phyloP scores from a whole-genome alignment of 1,140 invertebrate species.

The fruit fly (Drosophila melanogaster) region DNA sequence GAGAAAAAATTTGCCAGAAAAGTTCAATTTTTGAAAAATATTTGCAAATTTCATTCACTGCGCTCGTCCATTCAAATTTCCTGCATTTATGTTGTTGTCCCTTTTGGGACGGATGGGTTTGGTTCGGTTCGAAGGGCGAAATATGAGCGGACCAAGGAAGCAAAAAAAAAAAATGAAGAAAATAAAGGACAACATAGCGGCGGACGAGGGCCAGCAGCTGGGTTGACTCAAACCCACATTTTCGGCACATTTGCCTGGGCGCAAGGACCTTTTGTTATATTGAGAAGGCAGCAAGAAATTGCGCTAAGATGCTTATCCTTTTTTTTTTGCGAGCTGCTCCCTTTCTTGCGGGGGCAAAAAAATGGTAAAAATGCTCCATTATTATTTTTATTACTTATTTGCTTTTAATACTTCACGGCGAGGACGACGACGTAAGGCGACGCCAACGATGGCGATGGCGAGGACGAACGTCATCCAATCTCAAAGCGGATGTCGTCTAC shows the following conservation, averaged over 20 bases:
- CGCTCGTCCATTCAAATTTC: slow-evolving; percentile 84
- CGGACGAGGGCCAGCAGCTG: slow-evolving; percentile 68
- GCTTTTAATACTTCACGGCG: slow-evolving; percentile 84
- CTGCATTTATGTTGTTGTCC: slow-evolving; percentile 80
- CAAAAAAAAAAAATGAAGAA: slow-evolving; percentile 64
- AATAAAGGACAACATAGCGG: slow-evolving; percentile 78
- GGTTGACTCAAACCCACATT: slow-evolving; percentile 43
- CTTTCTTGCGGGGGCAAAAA: slow-evolving; percentile 66
- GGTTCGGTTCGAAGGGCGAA: slow-evolving; percentile 15
- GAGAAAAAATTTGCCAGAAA: slow-evolving; percentile 80
- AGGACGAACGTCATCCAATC: slow-evolving; percentile 79
- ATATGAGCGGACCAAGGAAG: slow-evolving; percentile 30
- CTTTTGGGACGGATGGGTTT: slow-evolving; percentile 43
- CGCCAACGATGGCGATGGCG: slow-evolving; percentile 7
- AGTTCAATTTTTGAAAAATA: slow-evolving; percentile 84
- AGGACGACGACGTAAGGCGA: slow-evolving; percentile 27
- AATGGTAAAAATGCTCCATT: slow-evolving; percentile 84
- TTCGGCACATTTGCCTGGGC: slow-evolving; percentile 76
- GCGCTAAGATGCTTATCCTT: slow-evolving; percentile 84
- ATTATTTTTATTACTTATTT: slow-evolving; percentile 85
- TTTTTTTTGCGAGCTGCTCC: slow-evolving; percentile 56
- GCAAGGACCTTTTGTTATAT: slow-evolving; percentile 84
- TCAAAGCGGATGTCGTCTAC: slow-evolving; percentile 83
- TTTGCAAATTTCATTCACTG: slow-evolving; percentile 84
- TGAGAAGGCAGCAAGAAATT: slow-evolving; percentile 82